Conservation (phyloP, 2,888 invertebrate genomes). For the Chrysina gloriosa region DNA sequence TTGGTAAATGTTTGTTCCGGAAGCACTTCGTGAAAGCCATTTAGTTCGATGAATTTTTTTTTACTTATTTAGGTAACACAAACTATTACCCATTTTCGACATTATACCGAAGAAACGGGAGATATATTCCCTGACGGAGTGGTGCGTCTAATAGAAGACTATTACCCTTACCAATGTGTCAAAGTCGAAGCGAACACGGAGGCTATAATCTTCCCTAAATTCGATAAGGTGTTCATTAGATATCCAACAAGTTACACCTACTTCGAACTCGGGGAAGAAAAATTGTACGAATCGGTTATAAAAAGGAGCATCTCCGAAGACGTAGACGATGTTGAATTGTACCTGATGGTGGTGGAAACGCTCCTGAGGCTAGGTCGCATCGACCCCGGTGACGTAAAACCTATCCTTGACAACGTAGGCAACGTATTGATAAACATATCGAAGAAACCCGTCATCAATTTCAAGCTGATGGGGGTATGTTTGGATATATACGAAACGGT, state of each 20-base stretch:
- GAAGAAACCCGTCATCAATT: constrained; percentile 16
- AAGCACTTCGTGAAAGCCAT: no score
- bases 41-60: no score
- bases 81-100: neutral
- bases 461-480: constrained; percentile 23
- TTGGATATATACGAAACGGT: constrained; percentile 32
- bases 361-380: neutral
- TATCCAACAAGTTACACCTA: constrained; percentile 8
- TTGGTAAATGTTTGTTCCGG: no score
- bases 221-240: constrained; percentile 3
- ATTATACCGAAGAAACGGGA: constrained; percentile 27
- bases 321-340: neutral
- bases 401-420: neutral
- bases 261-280: constrained; percentile 4
- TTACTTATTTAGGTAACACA: constrained; percentile 1
- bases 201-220: constrained; percentile 1
- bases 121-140: constrained; percentile 12
- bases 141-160: constrained; percentile 22
- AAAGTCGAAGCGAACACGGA: constrained; percentile 12
- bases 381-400: neutral
- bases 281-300: neutral
- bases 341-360: neutral
- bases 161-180: constrained; percentile 24
- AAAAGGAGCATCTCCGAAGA: neutral
- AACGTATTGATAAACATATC: constrained; percentile 9